Evolutionary conservation across 2,888 invertebrate genomes (phyloP), one percentile per base, ranked within the genome.

Genomic region (Euphydryas editha): DNA sequence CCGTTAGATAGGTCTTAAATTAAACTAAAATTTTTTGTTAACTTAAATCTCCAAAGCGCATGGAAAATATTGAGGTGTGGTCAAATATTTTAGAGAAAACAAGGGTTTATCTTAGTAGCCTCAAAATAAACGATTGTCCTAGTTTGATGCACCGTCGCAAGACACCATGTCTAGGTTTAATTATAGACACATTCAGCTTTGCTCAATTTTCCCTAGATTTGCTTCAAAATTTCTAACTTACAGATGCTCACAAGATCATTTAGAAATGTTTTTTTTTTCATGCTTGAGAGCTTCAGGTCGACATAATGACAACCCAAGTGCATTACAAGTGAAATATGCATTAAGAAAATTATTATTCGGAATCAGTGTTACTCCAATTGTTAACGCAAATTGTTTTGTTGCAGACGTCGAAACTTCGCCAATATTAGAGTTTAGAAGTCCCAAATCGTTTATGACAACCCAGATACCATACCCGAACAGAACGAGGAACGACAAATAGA

Each of bases 241-340:
- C 24, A 58, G 44, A 58, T 42, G 44, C 24, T 58, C 58, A 18
- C 46, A 44, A 24, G 58, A 58, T 58, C 24, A 46, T 24, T 10
- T 42, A 24, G 46, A 58, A 17, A 58, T 58, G 20, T n/a, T n/a
- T n/a, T 58, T 58, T 58, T 58, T 58, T 24, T 46, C 44, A 20
- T 44, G 30, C 30, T 24, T 58, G n/a, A 42, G 46, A 15, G 24
- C 44, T 21, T 18, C 39, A 18, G 58, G 44, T 58, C 44, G 44
- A 39, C 24, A n/a, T 42, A 58, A 58, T 44, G 58, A 58, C 42
- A 58, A 58, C 58, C 58, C 44, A n/a, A 30, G 21, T 58, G 24
- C 58, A 24, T 42, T 58, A 8, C 42, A 58, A 17, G 37, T 58
- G 11, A 7, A 13, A 24, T 24, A 58, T 46, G 39, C 44, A n/a